Base-by-base conservation (phyloP, 53 echinoderm and acorn worm species). In the Stichopus horrens region DNA sequence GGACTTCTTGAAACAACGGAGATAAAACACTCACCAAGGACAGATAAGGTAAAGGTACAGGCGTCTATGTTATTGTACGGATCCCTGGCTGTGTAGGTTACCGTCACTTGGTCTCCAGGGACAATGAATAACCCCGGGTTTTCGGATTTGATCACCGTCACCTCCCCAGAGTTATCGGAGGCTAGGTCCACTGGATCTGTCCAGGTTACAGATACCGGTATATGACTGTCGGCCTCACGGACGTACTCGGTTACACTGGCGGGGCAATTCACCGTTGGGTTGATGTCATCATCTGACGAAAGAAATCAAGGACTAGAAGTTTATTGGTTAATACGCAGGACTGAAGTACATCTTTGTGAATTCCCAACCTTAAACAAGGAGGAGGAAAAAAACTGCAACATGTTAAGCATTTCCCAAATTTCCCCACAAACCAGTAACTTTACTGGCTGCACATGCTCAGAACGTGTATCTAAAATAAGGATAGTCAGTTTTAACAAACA, bases 21-120 rank as follows among this genome's bases (percentile, higher is more conserved):
- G 37, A 37, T 37, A 37, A 37, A 37, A 37, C 37, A 8, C 79
- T 79, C 18, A 79, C 79, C 54, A 4, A 54, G 0, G 7, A 54
- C 79, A 5, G 79, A 79, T 5, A 79, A 53, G 7, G 56, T 55
- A 54, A 79, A 79, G 18, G 55, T 55, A 79, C 55, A 9, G 0
- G n/a, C 55, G n/a, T 4, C 21, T n/a, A 11, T 58, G 5, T 57
- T 5, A 19, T 57, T 19, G 16, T 8, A 56, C 9, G 8, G 21
- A 80, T 80, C 80, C 7, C 19, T 80, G 4, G 80, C 80, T n/a
- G 58, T 80, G 57, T 80, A 80, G 18, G 8, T 56, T 5, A 80
- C 80, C 2, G 10, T 0, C 0, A 57, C 57, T 79, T 5, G 18
- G 4, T 9, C 7, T 8, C 23, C 80, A 9, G 80, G 80, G 9